Percentiles rank a stretch among this genome's conserved stretches.
These are phyloP conservation scores for Eurypyga helias DNA, from an alignment of 2,113 vertebrate genomes.

Conservation along the genomic window DNA sequence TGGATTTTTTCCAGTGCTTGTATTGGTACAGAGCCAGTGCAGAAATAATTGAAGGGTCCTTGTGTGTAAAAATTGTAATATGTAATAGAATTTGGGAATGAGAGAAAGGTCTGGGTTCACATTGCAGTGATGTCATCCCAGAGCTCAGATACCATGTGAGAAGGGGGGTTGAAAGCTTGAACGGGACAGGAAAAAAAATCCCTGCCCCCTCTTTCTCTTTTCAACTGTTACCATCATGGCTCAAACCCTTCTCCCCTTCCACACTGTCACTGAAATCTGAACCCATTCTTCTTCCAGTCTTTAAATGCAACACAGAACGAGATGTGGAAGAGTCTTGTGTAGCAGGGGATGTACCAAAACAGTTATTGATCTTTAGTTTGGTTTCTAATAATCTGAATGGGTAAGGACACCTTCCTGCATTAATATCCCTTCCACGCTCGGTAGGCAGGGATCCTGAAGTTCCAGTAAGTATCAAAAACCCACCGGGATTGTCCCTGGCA, in stretches of 20 bases:
- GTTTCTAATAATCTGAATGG: neutral
- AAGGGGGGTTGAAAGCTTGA: neutral
- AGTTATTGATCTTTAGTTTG: neutral
- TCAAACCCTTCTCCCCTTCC: neutral
- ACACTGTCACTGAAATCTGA: neutral
- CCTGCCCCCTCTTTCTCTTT: neutral
- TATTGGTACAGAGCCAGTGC: constrained; percentile 10
- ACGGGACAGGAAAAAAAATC: neutral
- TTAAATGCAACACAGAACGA: neutral
- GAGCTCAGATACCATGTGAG: neutral
- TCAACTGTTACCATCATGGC: neutral
- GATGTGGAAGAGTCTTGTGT: neutral
- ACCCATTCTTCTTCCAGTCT: neutral
- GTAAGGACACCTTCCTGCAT: neutral
- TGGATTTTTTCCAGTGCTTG: constrained; percentile 15
- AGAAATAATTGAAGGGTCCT: neutral
- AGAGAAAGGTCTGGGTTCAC: neutral
- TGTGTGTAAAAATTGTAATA: neutral
- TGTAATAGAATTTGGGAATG: neutral
- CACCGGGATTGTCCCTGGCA: neutral
- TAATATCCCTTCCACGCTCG: accelerated
- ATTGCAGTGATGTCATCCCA: neutral
- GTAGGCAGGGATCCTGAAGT: neutral
- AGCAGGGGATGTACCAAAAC: neutral
- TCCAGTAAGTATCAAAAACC: neutral